Conservation (phyloP, 1,140 invertebrate genomes). For the Formica exsecta region DNA sequence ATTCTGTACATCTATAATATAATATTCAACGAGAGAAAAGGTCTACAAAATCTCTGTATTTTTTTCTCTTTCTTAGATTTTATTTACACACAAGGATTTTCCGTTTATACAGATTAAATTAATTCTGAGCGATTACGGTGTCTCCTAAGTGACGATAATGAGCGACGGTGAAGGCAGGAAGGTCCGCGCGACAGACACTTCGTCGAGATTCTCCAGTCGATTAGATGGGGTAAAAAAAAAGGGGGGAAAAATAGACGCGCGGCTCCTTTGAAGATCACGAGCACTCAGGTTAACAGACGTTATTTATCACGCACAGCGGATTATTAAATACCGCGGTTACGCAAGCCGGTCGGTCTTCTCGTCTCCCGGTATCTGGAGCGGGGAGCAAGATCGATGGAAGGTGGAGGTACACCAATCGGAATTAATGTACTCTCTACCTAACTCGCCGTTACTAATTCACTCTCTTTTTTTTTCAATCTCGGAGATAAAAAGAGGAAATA, state of each 20-base stretch:
- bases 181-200: background rate
- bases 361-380: slow-evolving; percentile 70
- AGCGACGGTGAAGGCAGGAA: background rate
- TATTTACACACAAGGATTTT: background rate
- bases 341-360: slow-evolving; percentile 48
- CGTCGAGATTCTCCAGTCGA: slow-evolving; percentile 33
- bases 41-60: background rate
- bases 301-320: slow-evolving; percentile 73
- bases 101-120: slow-evolving; percentile 45
- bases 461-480: slow-evolving; percentile 26
- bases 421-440: slow-evolving; percentile 47
- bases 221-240: slow-evolving; percentile 46
- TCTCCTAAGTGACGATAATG: slow-evolving; percentile 67
- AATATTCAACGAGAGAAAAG: background rate
- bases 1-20: background rate
- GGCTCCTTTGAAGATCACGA: slow-evolving; percentile 66
- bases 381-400: slow-evolving; percentile 71
- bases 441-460: slow-evolving; percentile 33
- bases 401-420: slow-evolving; percentile 57
- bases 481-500: background rate
- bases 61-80: background rate
- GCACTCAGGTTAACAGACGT: slow-evolving; percentile 68
- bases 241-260: slow-evolving; percentile 29
- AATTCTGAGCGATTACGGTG: slow-evolving; percentile 43
- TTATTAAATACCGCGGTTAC: slow-evolving; percentile 77